Evolutionary conservation across 2,797 vertebrate genomes (phyloP), one percentile per base, ranked within the genome.

Genomic region (Diglossa cyanea): DNA sequence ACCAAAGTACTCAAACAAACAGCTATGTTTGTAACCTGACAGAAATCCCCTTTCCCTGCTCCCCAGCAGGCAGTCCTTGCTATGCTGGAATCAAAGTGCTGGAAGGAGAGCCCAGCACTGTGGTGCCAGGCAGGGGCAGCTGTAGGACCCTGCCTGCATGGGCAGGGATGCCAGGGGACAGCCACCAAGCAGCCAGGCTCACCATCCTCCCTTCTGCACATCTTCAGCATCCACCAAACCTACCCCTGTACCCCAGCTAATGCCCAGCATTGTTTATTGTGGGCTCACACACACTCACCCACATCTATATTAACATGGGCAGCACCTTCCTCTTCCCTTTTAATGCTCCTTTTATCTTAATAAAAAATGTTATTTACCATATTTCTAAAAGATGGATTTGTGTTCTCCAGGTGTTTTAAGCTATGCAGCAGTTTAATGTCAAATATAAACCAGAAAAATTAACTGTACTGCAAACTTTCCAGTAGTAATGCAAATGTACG

Each of bases 131-230:
- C 72, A 55, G 54, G 37, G 54, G 9, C 30, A 8, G 63, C 33
- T 0, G 0, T 2, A 5, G 3, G 9, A 31, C 60, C 54, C 54
- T 10, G 13, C 20, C 63, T 67, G 48, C 33, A 6, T 0, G 23
- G 39, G 53, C 57, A 85, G 40, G 20, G 8, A 8, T 60, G 40
- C 40, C 23, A 3, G 1, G 66, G 33, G 21, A 47, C 5, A 2
- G 72, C 3, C 44, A 62, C 13, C n/a, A 47, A 37, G 8, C 28
- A 42, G 39, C 7, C 6, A n/a, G 53, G 37, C 30, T 35, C 88
- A 28, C 11, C 65, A 63, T 6, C 61, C 45, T 40, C 11, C 44
- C 51, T 44, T 13, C 57, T 20, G 35, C 13, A 1, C 26, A 42
- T 5, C 20, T 11, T 1, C 0, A 31, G 25, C 1, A 1, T 0